Evolutionary conservation across 2,797 vertebrate species (phyloP), one percentile per base, ranked within the genome.

Genomic region (Distichodus sexfasciatus): DNA sequence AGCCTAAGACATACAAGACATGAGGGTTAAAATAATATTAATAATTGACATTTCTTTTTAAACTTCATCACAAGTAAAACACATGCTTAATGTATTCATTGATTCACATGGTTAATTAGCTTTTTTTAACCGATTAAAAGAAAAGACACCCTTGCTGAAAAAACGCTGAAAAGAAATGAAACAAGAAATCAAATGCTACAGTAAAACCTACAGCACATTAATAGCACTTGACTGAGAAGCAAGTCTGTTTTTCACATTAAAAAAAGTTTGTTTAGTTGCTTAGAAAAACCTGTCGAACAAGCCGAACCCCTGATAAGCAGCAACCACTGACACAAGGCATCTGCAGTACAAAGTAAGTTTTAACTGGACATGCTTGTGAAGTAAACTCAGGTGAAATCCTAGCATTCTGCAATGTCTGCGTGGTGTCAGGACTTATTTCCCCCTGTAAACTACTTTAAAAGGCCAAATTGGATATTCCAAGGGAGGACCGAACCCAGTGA

Each of bases 401-500:
- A 84, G 70, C 69, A 76, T 11, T 28, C n/a, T 64, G 17, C 67
- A 54, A 76, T 65, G 69, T 69, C 33, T 74, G 59, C 44, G 46
- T 28, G 23, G 72, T 74, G 76, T 24, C 81, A 69, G 80, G 85
- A 81, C 84, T n/a, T 87, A 90, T 89, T 90, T 88, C 88, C 88
- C 87, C 84, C 83, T 77, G 88, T 89, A 87, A 90, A 87, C 81
- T 81, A 88, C 11, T 14, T 53, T 76, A 85, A 84, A 70, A 83
- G 85, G 84, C 85, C 84, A 85, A 87, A 90, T 87, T 88, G 87
- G 79, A 86, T 86, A 85, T 88, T 89, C 79, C 77, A 82, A 76
- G 82, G 79, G 74, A 89, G 82, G 72, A 79, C 69, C 58, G 77
- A 82, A 83, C 87, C 85, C 84, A 86, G 80, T 41, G 29, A 80